A percentile compares a stretch with the other conserved stretches of the same genome.
Evolutionary conservation across 1,140 invertebrate species (phyloP).

Genomic region (Philotrypesis tridentata): DNA sequence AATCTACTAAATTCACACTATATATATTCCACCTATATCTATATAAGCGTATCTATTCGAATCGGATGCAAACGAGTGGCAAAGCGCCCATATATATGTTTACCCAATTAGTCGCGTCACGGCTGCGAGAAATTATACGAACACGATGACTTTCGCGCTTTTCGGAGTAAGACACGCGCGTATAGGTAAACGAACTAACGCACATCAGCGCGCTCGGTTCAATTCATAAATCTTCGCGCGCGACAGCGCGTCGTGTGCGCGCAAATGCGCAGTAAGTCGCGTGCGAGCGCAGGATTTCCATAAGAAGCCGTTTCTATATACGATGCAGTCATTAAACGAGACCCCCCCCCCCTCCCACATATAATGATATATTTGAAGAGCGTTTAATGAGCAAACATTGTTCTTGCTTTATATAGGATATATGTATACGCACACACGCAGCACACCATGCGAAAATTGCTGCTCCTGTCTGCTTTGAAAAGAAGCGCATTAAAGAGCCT

Average conservation of each 20-base stretch:
- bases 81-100: too few species aligned
- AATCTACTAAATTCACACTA: too few species aligned
- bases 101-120: too few species aligned
- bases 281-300: background rate
- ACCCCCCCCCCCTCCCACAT: too few species aligned
- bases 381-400: slow-evolving; percentile 13
- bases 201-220: too few species aligned
- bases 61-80: too few species aligned
- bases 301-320: background rate
- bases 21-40: too few species aligned
- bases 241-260: too few species aligned
- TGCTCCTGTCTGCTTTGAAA: background rate
- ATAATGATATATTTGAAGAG: slow-evolving; percentile 6
- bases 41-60: too few species aligned
- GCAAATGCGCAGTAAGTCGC: background rate
- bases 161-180: background rate
- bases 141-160: slow-evolving; percentile 1
- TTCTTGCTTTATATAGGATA: background rate
- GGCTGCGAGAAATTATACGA: background rate
- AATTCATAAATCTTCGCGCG: too few species aligned
- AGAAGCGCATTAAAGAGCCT: background rate
- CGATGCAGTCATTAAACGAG: background rate
- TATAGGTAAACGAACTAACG: background rate
- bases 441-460: slow-evolving; percentile 16
- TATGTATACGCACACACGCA: too few species aligned